Base-by-base conservation (phyloP, 1,140 invertebrate genomes). In the Acromyrmex echinatior region DNA sequence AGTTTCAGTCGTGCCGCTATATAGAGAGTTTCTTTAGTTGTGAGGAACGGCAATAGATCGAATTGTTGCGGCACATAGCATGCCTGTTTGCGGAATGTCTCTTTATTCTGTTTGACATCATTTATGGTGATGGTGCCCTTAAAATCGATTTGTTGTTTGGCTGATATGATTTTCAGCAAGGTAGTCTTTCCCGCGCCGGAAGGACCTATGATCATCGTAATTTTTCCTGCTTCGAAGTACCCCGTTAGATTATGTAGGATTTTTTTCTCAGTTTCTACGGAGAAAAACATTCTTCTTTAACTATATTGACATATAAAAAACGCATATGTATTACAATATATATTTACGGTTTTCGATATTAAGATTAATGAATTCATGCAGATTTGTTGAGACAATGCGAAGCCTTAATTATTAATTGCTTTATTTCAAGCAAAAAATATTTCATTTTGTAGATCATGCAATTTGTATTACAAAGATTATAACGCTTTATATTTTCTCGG, bases 121-220 rank as follows among this genome's bases (percentile, higher is more conserved):
- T 86, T 86, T 86, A 79, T 14, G 10, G 14, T 68, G 35, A 45
- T 10, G 4, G 7, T 87, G 0, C 93, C 91, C 62, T 70, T 91
- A 49, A 91, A 49, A 1, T 88, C 91, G 0, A 63, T 28, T 0
- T 49, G 68, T 87, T 86, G 89, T 1, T 90, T n/a, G 2, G 95
- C 96, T 7, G 96, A 95, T 39, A 96, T 81, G 49, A 97, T 97
- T 90, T 97, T 97, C 93, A 98, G 96, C 14, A 98, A 95, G 4
- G 97, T 97, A n/a, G 97, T 97, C 94, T 98, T 98, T n/a, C 98
- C 98, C 14, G 97, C 97, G 7, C 98, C 98, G 0, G 97, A 98
- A 31, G 97, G 97, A 5, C 98, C 98, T 95, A 98, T 96, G 87
- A 98, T 97, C 18, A 97, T 97, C 0, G 97, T 97, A 62, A 98